Conservation (phyloP, 2,888 invertebrate species). For the Heliconius ismenius region DNA sequence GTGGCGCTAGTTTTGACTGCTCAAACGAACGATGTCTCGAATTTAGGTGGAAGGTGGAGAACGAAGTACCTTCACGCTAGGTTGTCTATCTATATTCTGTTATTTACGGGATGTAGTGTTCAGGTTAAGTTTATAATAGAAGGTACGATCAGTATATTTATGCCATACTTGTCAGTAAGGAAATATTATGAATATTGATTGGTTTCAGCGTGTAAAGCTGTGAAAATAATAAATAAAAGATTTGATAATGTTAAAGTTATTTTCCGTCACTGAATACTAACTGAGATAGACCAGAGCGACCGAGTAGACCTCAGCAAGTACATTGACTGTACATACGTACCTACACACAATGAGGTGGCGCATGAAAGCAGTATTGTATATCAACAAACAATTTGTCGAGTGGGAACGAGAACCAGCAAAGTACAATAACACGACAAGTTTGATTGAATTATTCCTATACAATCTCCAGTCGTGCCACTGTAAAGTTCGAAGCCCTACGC, state of each 20-base stretch:
- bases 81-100: not conserved
- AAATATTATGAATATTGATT: too few relatives aligned
- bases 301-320: not conserved
- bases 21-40: not conserved
- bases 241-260: not conserved
- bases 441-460: constrained; percentile 32
- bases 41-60: not conserved
- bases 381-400: constrained; percentile 20
- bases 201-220: too few relatives aligned
- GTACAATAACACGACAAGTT: constrained; percentile 24
- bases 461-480: constrained; percentile 33
- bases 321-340: not conserved
- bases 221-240: not conserved
- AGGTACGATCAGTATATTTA: too few relatives aligned
- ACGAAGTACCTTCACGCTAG: not conserved
- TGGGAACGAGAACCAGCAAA: constrained; percentile 7
- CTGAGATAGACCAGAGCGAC: not conserved
- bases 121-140: too few relatives aligned
- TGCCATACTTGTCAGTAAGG: too few relatives aligned
- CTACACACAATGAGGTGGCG: not conserved
- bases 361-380: constrained; percentile 17
- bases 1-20: not conserved
- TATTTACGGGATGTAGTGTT: too few relatives aligned
- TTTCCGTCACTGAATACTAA: not conserved
- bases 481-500: constrained; percentile 58